phyloP scores from a whole-genome alignment of 2,888 invertebrate species.

The Aspidiotus destructor region DNA sequence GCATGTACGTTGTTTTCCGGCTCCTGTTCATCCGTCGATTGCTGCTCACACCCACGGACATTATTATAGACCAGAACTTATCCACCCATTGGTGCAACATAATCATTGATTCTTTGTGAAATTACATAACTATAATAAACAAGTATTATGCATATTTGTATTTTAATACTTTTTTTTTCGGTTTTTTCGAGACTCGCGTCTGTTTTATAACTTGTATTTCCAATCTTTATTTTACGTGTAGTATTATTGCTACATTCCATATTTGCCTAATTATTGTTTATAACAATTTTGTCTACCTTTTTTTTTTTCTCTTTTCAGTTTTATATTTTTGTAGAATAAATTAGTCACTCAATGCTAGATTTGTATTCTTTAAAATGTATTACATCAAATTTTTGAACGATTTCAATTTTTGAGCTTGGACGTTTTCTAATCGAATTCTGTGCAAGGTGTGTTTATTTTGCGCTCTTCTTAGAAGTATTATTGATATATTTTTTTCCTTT shows the following conservation, averaged over 20 bases:
- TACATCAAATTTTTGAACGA: background rate
- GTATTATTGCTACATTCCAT: no score
- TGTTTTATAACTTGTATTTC: no score
- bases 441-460: background rate
- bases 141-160: no score
- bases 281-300: no score
- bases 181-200: no score
- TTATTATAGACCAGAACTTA: slow-evolving; percentile 44
- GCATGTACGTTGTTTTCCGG: slow-evolving; percentile 93
- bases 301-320: no score
- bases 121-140: no score
- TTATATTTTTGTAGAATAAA: no score
- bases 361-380: background rate
- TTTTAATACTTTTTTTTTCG: no score
- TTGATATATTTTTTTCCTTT: background rate
- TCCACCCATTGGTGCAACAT: slow-evolving; percentile 29
- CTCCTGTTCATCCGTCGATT: slow-evolving; percentile 71
- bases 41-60: slow-evolving; percentile 51
- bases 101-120: slow-evolving; percentile 15
- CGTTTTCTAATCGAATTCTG: background rate
- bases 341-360: background rate
- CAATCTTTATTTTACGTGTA: no score
- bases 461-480: background rate
- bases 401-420: background rate
- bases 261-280: no score